Evolutionary conservation across 2,888 invertebrate genomes (phyloP).

Genomic region (Apotomis capreana): DNA sequence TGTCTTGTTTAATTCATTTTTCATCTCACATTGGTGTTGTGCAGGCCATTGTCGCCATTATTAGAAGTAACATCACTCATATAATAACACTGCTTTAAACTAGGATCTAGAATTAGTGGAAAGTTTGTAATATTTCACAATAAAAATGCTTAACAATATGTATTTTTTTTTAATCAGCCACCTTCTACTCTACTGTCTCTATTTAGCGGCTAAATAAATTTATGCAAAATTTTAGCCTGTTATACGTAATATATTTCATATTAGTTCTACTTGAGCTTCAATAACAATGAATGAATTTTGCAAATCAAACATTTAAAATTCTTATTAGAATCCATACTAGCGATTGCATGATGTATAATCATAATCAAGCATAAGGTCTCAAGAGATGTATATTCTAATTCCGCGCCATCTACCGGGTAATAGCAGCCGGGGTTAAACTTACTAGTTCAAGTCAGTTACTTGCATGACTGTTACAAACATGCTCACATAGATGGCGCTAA

Average conservation of each 20-base stretch:
- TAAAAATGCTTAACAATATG: not conserved
- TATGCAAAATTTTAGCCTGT: no score
- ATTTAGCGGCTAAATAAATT: no score
- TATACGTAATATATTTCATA: no score
- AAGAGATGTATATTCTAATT: not conserved
- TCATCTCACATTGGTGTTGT: not conserved
- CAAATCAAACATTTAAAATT: no score
- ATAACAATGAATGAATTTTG: no score
- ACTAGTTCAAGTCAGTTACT: not conserved
- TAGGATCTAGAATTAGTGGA: not conserved
- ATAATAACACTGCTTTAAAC: not conserved
- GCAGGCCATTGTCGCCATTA: no score
- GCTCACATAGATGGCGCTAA: conserved; percentile 21
- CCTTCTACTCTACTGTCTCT: no score
- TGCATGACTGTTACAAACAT: not conserved
- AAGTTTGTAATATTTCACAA: not conserved
- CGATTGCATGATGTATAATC: no score
- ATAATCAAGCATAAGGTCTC: no score
- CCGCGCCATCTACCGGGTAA: conserved; percentile 33
- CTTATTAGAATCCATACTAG: no score
- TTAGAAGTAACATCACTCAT: not conserved
- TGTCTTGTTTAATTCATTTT: conserved; percentile 1
- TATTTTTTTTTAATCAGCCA: not conserved
- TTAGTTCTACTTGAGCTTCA: no score
- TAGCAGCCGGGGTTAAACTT: conserved; percentile 9